Percentiles rank a stretch among this genome's conserved stretches.
These are phyloP conservation scores for Leptinotarsa undecemlineata DNA, from an alignment of 1,140 invertebrate species.

Conservation along the genomic window DNA sequence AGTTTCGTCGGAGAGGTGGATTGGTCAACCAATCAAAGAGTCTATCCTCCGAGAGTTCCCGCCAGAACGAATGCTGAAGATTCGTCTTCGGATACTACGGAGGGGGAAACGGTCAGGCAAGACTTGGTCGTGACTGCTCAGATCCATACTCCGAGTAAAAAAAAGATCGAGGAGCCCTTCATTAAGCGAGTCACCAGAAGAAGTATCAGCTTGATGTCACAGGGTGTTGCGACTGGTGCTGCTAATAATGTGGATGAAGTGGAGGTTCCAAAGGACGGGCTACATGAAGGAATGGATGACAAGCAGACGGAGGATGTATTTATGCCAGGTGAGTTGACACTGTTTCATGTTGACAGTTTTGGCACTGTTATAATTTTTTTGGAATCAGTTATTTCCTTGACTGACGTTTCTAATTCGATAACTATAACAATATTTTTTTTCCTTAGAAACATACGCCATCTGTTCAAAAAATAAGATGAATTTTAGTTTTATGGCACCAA, in stretches of 20 bases:
- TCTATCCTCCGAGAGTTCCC: background rate
- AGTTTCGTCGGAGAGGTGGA: background rate
- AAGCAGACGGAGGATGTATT: background rate
- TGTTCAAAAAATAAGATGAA: no score
- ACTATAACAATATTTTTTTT: no score
- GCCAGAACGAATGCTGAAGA: background rate
- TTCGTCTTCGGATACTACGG: slow-evolving; percentile 9
- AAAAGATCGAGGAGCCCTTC: background rate
- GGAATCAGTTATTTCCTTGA: no score
- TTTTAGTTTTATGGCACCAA: no score
- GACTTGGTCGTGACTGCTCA: slow-evolving; percentile 13
- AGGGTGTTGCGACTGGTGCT: background rate
- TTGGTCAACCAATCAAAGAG: background rate
- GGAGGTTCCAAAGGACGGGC: no score
- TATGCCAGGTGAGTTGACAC: background rate
- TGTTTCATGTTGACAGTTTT: background rate
- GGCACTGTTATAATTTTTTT: background rate
- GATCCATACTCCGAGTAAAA: background rate
- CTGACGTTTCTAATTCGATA: no score
- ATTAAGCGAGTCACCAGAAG: slow-evolving; percentile 14
- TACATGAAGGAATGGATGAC: no score
- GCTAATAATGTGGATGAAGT: no score
- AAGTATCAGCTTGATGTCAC: slow-evolving; percentile 8
- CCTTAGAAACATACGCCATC: no score
- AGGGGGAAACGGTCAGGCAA: background rate